Conservation (phyloP, 2,797 vertebrate species). For the Coracias cyanogaster region DNA sequence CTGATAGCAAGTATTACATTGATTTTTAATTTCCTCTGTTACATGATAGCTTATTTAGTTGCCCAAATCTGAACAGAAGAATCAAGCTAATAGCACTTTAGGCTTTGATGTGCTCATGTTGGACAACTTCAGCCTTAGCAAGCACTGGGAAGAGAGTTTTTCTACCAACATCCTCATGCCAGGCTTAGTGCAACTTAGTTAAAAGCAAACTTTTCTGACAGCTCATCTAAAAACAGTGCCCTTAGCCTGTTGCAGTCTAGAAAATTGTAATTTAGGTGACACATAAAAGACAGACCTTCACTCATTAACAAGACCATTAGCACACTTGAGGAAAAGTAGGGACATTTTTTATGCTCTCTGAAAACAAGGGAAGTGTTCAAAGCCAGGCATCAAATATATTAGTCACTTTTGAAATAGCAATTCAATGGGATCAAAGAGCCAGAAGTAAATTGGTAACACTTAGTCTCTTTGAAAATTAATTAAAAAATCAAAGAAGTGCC, state of each 20-base stretch:
- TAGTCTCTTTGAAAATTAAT: background rate
- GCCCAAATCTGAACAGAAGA: background rate
- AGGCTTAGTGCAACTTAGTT: background rate
- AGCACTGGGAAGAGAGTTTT: background rate
- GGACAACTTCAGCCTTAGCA: background rate
- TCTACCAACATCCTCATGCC: background rate
- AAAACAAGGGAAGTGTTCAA: slow-evolving; percentile 14
- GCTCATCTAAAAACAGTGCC: background rate
- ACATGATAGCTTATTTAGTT: background rate
- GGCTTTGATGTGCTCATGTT: background rate
- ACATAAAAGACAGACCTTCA: background rate
- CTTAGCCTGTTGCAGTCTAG: background rate
- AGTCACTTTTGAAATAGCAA: background rate
- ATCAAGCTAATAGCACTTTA: background rate
- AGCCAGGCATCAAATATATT: background rate
- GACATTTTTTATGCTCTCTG: background rate
- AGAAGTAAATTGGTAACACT: background rate
- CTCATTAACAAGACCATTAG: slow-evolving; percentile 39
- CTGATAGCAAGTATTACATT: background rate
- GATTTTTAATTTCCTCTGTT: background rate
- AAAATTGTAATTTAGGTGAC: background rate
- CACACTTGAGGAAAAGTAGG: background rate
- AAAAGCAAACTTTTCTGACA: background rate
- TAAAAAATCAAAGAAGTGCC: background rate
- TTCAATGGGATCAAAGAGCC: background rate